Base-by-base conservation (phyloP, 2,113 vertebrate species). In the Mus musculus region DNA sequence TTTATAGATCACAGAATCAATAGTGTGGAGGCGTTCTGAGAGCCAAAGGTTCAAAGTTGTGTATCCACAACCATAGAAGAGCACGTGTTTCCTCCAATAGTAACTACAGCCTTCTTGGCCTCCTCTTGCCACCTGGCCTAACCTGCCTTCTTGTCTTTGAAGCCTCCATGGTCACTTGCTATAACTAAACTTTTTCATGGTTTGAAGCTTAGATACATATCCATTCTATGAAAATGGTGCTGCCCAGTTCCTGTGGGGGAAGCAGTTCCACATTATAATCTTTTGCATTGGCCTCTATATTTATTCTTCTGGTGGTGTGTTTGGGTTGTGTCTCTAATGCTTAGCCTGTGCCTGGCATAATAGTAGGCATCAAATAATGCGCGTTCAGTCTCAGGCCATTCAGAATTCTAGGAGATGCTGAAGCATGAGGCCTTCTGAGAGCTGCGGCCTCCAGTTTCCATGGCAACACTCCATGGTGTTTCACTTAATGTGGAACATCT, bases 401-500 rank as follows among this genome's bases (percentile, higher is more conserved):
- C 86, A 84, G 94, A 80, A 36, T 71, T 63, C 33, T 5, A 42
- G 30, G 30, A 63, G 54, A 1, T 17, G 33, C 59, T 77, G 80
- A 89, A 63, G 30, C 33, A 19, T 14, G 24, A 91, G 87, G 84
- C 26, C 95, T 88, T 81, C 95, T 61, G 93, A 91, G 88, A 93
- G 65, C 80, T 39, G 46, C 91, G 54, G 91, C 65, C 71, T 91
- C 69, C 13, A 4, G 95, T 97, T 96, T 81, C 93, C 42, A 75
- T 96, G 92, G 93, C 89, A 95, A 97, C 95, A 56, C 75, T 56
- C 85, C 72, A 67, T 94, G 56, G 92, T 69, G 1, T 92, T 97
- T 95, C 88, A 71, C 87, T 95, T 96, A 97, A 97, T 82, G 91
- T 17, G 78, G 95, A 97, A 65, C 94, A 97, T 97, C 89, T 97